These are phyloP conservation scores for Drosophila nigricruria DNA, from an alignment of 2,888 invertebrate genomes.

Conservation along the genomic window DNA sequence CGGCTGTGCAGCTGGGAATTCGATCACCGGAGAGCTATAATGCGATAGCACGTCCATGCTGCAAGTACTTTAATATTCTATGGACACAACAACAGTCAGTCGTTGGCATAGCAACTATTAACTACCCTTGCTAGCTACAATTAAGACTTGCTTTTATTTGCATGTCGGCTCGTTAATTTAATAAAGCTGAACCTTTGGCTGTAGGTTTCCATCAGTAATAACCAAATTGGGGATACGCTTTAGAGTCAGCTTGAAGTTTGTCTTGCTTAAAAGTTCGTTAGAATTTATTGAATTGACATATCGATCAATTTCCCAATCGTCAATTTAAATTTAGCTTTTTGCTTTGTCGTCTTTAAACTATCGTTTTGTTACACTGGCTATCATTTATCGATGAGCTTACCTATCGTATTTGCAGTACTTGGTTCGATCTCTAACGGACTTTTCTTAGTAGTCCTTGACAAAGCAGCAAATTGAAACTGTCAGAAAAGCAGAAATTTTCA, in stretches of 20 bases:
- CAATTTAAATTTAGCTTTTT: not conserved
- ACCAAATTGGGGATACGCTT: not conserved
- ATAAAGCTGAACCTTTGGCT: not conserved
- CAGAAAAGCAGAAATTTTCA: constrained; percentile 12
- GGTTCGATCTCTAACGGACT: not conserved
- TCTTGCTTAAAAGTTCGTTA: not conserved
- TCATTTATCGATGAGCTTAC: constrained; percentile 17
- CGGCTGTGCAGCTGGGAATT: constrained; percentile 86
- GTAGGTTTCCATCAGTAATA: not conserved
- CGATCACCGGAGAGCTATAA: constrained; percentile 85
- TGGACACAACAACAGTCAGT: constrained; percentile 14
- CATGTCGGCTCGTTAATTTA: not conserved
- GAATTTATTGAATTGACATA: not conserved
- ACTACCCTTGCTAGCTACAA: not conserved
- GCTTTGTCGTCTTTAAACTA: not conserved
- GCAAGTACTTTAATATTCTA: too few relatives aligned
- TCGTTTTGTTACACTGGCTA: not conserved
- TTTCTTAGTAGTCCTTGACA: constrained; percentile 32
- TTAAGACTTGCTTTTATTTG: not conserved
- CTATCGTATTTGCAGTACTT: not conserved
- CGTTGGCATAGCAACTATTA: constrained; percentile 43
- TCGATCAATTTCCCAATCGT: not conserved
- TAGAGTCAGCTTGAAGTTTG: not conserved
- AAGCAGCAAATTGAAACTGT: constrained; percentile 1
- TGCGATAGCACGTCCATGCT: constrained; percentile 85